Conservation (phyloP, 2,888 invertebrate species). For the Cerastis rubricosa region DNA sequence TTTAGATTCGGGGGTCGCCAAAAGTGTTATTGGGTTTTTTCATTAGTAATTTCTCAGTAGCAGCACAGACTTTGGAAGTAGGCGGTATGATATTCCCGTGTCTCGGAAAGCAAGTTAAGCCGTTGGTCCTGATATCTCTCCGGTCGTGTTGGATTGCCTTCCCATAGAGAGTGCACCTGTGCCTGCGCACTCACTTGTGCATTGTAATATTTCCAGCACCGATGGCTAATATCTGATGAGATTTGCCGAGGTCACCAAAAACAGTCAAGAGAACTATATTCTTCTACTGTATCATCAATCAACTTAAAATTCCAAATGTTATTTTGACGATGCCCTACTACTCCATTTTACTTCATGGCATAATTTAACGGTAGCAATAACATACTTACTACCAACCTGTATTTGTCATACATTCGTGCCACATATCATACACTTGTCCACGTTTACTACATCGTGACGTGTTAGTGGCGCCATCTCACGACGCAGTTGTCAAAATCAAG, state of each 20-base stretch:
- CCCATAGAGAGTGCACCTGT: not conserved
- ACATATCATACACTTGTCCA: slow-evolving; percentile 41
- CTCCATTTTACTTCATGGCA: not conserved
- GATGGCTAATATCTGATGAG: not conserved
- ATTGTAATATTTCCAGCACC: not conserved
- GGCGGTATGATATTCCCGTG: not conserved
- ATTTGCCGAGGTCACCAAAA: not conserved
- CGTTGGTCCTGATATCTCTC: not conserved
- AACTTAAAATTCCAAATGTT: too few species aligned
- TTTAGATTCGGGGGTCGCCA: not conserved
- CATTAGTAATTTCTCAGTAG: not conserved
- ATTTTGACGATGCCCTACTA: not conserved
- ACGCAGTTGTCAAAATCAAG: slow-evolving; percentile 80
- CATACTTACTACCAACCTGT: slow-evolving; percentile 7
- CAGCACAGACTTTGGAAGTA: not conserved
- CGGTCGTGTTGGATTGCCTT: not conserved
- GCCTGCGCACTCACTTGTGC: not conserved
- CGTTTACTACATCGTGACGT: slow-evolving; percentile 74
- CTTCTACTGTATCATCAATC: not conserved
- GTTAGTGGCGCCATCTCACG: slow-evolving; percentile 85
- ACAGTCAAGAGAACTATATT: not conserved
- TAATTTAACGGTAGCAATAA: not conserved
- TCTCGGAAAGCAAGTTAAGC: not conserved
- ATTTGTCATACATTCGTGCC: not conserved
- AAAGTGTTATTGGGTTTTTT: not conserved